Conservation (phyloP, 92 coral and sea anemone genomes). For the Porites rus region DNA sequence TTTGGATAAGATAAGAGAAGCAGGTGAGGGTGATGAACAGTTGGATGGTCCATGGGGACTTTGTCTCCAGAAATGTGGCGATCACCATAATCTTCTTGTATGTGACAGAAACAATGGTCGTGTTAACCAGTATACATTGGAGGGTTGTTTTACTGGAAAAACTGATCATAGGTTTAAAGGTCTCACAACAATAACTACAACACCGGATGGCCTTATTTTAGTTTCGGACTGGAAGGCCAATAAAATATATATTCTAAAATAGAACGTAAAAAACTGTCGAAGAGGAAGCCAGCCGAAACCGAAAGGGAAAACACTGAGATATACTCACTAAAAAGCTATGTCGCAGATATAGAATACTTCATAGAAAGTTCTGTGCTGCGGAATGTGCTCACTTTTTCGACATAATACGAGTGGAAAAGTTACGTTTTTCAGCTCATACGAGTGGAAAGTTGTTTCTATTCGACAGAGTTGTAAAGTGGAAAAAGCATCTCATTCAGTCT, state of each 20-base stretch:
- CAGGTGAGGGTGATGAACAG: neutral
- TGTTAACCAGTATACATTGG: neutral
- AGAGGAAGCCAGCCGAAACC: too few relatives aligned
- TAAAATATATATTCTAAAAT: neutral
- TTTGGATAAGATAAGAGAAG: neutral
- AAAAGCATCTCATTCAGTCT: too few relatives aligned
- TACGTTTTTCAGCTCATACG: too few relatives aligned
- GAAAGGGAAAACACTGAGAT: too few relatives aligned
- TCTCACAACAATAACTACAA: neutral
- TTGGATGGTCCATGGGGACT: neutral
- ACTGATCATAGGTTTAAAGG: neutral
- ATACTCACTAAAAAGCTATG: too few relatives aligned
- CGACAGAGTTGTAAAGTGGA: too few relatives aligned
- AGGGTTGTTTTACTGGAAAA: neutral
- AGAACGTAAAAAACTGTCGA: too few relatives aligned
- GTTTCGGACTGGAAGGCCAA: neutral
- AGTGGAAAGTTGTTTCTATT: too few relatives aligned
- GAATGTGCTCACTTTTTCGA: too few relatives aligned
- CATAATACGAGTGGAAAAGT: too few relatives aligned
- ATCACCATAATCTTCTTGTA: neutral
- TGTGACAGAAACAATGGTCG: neutral
- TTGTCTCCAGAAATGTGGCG: neutral
- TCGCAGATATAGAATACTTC: too few relatives aligned
- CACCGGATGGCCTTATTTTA: neutral
- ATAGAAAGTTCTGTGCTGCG: too few relatives aligned